phyloP scores from a whole-genome alignment of 35 echinoderm and acorn worm species.

The Strongylocentrotus purpuratus region DNA sequence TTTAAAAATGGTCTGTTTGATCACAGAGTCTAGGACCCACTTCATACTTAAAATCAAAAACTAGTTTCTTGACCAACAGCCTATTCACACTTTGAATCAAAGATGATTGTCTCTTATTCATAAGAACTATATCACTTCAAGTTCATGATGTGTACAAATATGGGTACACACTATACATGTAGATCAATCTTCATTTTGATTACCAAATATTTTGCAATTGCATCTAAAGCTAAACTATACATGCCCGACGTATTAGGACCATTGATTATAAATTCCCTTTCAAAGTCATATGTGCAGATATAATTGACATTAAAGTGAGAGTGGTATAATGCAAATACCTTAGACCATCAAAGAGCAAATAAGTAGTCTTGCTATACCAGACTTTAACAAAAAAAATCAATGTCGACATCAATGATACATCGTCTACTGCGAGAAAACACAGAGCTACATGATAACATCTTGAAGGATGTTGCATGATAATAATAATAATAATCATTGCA shows the following conservation, averaged over 20 bases:
- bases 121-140: no score
- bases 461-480: no score
- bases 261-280: background rate
- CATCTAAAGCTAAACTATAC: background rate
- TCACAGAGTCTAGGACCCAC: background rate
- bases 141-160: no score
- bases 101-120: no score
- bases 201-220: no score
- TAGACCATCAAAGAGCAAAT: background rate
- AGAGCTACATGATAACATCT: no score
- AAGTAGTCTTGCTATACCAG: background rate
- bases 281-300: slow-evolving; percentile 1
- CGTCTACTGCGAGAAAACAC: no score
- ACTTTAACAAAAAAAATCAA: background rate
- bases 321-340: background rate
- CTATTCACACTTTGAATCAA: background rate
- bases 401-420: no score
- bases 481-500: no score
- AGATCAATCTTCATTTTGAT: no score
- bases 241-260: background rate
- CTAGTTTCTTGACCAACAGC: background rate
- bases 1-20: background rate
- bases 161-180: no score
- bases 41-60: background rate
- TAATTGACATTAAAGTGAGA: slow-evolving; percentile 5